phyloP scores from a whole-genome alignment of 1,140 invertebrate genomes.

The Venturia canescens region DNA sequence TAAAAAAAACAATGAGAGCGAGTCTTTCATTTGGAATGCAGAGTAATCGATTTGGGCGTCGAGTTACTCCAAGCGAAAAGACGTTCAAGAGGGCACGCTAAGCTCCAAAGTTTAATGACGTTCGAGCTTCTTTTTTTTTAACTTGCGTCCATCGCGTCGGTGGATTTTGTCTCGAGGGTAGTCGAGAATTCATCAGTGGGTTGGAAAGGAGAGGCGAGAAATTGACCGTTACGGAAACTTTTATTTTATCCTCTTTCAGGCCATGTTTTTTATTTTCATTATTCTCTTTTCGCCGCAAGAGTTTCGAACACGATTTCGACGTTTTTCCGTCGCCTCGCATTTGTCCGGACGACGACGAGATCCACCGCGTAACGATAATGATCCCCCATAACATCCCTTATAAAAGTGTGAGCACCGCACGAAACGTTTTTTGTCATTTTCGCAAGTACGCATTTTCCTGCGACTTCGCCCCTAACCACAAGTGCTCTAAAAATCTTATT shows the following conservation, averaged over 20 bases:
- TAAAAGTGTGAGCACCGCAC: background rate
- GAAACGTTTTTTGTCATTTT: constrained; percentile 36
- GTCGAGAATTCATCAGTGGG: background rate
- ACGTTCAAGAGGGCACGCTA: background rate
- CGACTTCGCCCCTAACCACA: background rate
- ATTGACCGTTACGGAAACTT: constrained; percentile 44
- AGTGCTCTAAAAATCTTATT: background rate
- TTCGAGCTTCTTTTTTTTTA: background rate
- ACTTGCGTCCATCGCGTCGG: background rate
- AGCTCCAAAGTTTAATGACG: constrained; percentile 15
- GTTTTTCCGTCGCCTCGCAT: background rate
- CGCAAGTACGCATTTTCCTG: background rate
- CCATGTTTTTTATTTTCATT: too few species aligned
- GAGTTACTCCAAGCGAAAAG: background rate
- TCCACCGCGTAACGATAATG: constrained; percentile 39
- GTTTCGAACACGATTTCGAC: background rate
- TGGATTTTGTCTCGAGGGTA: background rate
- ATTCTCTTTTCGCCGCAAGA: background rate
- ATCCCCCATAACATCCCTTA: constrained; percentile 34
- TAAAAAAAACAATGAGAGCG: too few species aligned
- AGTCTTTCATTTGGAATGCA: background rate
- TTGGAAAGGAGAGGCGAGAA: constrained; percentile 23
- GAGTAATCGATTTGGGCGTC: background rate
- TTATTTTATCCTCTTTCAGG: background rate
- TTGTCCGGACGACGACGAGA: background rate